A percentile compares a stretch with the other conserved stretches of the same genome.
These are phyloP conservation scores for Pipistrellus kuhlii DNA, from an alignment of 2,797 vertebrate genomes.

Conservation along the genomic window DNA sequence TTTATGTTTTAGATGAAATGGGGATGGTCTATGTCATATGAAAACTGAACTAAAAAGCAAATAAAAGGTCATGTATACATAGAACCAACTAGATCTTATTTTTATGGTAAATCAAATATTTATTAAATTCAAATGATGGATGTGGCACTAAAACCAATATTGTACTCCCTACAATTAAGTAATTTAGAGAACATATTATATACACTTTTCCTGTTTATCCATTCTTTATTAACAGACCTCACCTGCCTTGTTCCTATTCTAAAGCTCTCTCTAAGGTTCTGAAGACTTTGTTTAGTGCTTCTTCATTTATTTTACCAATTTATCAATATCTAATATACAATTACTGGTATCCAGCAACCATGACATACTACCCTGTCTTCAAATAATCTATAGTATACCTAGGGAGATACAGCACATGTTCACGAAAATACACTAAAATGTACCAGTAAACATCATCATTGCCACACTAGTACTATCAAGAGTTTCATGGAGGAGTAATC, in stretches of 20 bases:
- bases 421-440: background rate
- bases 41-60: slow-evolving; percentile 28
- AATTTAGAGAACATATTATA: background rate
- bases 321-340: background rate
- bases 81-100: slow-evolving; percentile 24
- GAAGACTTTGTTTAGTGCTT: background rate
- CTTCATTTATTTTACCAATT: background rate
- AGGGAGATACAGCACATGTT: background rate
- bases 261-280: background rate
- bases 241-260: background rate
- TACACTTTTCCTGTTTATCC: background rate
- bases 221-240: background rate
- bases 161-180: background rate
- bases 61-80: background rate
- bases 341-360: background rate
- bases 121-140: background rate
- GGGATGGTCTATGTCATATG: background rate
- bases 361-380: background rate
- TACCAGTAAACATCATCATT: background rate
- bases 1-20: background rate
- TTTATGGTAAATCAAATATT: slow-evolving; percentile 12
- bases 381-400: background rate
- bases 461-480: background rate
- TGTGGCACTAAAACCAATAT: slow-evolving; percentile 17
- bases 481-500: background rate